Percentiles rank a stretch among this genome's conserved stretches.
Conservation (phyloP, 2,113 vertebrate species). For the Semicossyphus pulcher region DNA sequence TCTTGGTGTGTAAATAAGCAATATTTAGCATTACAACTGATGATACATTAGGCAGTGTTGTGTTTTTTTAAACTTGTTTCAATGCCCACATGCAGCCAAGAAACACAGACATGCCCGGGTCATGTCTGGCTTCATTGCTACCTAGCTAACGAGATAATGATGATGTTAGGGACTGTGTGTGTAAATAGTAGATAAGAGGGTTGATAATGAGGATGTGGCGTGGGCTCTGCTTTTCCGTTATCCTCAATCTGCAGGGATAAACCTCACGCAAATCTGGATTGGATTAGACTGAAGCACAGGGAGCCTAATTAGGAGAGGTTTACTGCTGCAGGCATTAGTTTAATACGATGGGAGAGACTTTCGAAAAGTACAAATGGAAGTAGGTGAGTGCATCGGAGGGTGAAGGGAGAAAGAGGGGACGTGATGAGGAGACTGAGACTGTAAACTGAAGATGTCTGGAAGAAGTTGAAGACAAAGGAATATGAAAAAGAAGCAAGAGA, state of each 20-base stretch:
- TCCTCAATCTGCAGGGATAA: constrained; percentile 74
- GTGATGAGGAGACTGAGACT: constrained; percentile 8
- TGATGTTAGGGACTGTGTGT: constrained; percentile 61
- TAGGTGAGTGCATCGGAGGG: constrained; percentile 7
- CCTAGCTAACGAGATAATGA: constrained; percentile 35
- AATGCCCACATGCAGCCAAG: too few species aligned
- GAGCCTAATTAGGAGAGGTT: constrained; percentile 69
- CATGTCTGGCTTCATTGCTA: neutral
- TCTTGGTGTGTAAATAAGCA: too few species aligned
- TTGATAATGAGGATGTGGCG: constrained; percentile 62
- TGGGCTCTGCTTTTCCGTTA: constrained; percentile 52
- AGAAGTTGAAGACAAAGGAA: constrained; percentile 40
- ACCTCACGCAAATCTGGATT: constrained; percentile 70
- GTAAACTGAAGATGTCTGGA: neutral
- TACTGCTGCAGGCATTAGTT: constrained; percentile 52
- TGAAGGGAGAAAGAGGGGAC: neutral
- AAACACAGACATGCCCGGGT: constrained; percentile 1
- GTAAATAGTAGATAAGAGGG: constrained; percentile 72
- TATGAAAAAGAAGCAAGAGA: constrained; percentile 14
- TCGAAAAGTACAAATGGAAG: constrained; percentile 44
- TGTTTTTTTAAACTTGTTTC: neutral
- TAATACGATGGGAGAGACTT: constrained; percentile 55
- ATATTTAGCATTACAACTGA: too few species aligned
- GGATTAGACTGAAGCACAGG: constrained; percentile 60
- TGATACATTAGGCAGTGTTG: too few species aligned